phyloP scores from a whole-genome alignment of 2,113 vertebrate species.

The Nothobranchius kuhntae region DNA sequence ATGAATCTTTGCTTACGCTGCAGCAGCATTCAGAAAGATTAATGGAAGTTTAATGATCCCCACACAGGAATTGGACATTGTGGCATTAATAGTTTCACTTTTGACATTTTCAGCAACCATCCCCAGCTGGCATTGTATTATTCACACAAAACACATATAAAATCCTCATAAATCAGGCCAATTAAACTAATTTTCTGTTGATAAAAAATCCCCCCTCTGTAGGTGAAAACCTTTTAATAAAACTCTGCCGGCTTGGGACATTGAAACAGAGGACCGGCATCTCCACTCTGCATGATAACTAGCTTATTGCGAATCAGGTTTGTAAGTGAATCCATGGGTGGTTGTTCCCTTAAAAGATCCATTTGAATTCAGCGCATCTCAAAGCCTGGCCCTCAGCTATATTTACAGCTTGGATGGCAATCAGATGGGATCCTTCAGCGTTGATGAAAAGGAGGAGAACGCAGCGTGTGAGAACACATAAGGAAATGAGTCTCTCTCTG shows the following conservation, averaged over 20 bases:
- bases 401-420: slow-evolving; percentile 52
- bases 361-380: slow-evolving; percentile 51
- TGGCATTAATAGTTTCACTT: slow-evolving; percentile 49
- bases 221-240: slow-evolving; percentile 54
- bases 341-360: slow-evolving; percentile 42
- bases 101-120: slow-evolving; percentile 47
- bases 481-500: slow-evolving; percentile 44
- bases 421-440: slow-evolving; percentile 55
- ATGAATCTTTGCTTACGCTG: slow-evolving; percentile 22
- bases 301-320: slow-evolving; percentile 55
- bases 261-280: slow-evolving; percentile 24
- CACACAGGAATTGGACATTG: slow-evolving; percentile 27
- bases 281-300: slow-evolving; percentile 48
- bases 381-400: slow-evolving; percentile 38
- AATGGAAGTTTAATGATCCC: slow-evolving; percentile 52
- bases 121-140: slow-evolving; percentile 2
- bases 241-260: slow-evolving; percentile 26
- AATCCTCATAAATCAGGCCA: slow-evolving; percentile 8
- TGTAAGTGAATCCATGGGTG: slow-evolving; percentile 43
- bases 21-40: slow-evolving; percentile 22
- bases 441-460: slow-evolving; percentile 37
- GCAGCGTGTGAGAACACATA: slow-evolving; percentile 36
- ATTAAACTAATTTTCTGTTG: slow-evolving; percentile 31
- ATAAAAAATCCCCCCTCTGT: slow-evolving; percentile 29
- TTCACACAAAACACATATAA: slow-evolving; percentile 11